Evolutionary conservation across 2,888 invertebrate species (phyloP).

Genomic region (Rotaria magnacalcarata): DNA sequence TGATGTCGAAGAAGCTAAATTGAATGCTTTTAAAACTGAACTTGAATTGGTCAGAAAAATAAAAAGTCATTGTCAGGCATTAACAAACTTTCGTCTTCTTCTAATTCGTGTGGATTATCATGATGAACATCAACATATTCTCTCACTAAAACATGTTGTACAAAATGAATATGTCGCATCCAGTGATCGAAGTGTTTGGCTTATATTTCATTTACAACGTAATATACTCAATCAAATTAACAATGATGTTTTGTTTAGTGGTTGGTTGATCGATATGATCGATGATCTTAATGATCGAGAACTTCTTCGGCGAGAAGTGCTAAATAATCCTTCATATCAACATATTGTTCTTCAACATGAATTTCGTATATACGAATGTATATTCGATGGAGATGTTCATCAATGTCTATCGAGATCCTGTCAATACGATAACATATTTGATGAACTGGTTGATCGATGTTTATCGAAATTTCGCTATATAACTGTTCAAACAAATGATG

Average conservation of each 20-base stretch:
- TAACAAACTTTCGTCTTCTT: background rate
- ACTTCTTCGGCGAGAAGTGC: background rate
- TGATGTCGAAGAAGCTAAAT: background rate
- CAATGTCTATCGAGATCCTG: too few relatives aligned
- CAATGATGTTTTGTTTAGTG: slow-evolving; percentile 7
- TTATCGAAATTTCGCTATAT: background rate
- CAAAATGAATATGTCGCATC: background rate
- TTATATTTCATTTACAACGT: slow-evolving; percentile 16
- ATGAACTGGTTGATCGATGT: background rate
- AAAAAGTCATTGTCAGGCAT: background rate
- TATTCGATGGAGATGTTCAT: background rate
- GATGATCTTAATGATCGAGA: background rate
- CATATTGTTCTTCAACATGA: background rate
- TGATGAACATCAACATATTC: background rate
- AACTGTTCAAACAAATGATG: background rate
- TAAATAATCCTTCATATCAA: background rate
- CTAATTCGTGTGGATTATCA: background rate
- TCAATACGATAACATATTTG: too few relatives aligned
- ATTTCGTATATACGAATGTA: background rate
- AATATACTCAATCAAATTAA: background rate
- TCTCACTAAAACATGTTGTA: background rate
- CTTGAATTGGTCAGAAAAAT: background rate
- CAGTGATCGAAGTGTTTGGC: background rate
- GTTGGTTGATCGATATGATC: background rate
- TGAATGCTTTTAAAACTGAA: background rate